Percentiles rank a stretch among this genome's conserved stretches.
These are phyloP conservation scores for Cenopis cana DNA, from an alignment of 2,888 invertebrate species.

Conservation along the genomic window DNA sequence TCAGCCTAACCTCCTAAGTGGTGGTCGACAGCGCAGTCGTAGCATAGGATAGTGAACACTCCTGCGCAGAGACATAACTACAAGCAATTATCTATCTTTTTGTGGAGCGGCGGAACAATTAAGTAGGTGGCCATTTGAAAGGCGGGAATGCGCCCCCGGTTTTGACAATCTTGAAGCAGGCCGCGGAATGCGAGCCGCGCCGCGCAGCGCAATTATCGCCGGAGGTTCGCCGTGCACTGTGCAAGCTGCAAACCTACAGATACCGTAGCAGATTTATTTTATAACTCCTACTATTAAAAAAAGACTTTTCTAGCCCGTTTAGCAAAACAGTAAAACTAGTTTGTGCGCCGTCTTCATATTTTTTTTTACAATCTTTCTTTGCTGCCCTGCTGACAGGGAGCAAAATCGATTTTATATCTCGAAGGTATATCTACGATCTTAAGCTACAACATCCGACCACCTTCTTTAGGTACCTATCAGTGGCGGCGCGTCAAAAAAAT, in stretches of 20 bases:
- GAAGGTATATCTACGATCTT: too few relatives aligned
- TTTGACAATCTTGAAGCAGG: constrained; percentile 38
- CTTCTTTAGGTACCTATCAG: too few relatives aligned
- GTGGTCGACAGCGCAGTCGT: background rate
- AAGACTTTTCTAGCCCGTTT: too few relatives aligned
- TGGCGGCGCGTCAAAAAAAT: too few relatives aligned
- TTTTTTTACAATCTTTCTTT: too few relatives aligned
- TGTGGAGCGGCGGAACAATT: constrained; percentile 30
- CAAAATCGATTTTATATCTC: too few relatives aligned
- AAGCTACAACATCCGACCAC: too few relatives aligned
- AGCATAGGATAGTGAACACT: background rate
- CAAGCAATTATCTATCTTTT: constrained; percentile 32
- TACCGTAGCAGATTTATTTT: background rate
- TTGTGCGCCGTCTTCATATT: too few relatives aligned
- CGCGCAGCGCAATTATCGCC: background rate
- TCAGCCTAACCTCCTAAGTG: background rate
- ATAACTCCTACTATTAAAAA: too few relatives aligned
- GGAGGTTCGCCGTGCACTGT: background rate
- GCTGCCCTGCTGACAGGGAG: too few relatives aligned
- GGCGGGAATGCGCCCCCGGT: constrained; percentile 29
- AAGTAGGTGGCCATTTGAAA: constrained; percentile 28
- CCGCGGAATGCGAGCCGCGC: too few relatives aligned
- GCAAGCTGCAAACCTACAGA: background rate
- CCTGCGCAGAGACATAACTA: constrained; percentile 13
- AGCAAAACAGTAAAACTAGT: too few relatives aligned